Base-by-base conservation (phyloP, 2,113 vertebrate species). In the Neolamprologus ventralis region DNA sequence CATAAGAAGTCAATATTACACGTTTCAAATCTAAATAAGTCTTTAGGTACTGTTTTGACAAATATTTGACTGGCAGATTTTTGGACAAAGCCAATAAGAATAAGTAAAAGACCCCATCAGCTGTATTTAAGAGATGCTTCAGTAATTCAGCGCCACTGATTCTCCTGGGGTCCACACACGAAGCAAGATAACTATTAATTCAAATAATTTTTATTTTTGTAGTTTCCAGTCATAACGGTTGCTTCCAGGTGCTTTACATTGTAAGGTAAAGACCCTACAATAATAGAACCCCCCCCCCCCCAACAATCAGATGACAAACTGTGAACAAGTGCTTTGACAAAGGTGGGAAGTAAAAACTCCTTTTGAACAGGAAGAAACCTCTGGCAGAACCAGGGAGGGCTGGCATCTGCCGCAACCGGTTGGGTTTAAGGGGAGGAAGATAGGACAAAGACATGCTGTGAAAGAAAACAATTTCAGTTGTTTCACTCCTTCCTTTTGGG, bases 231-330 rank as follows among this genome's bases (percentile, higher is more conserved):
- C 60, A 65, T 37, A 65, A 37, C 6, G 2, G 33, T 5, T 65
- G 33, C 33, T 21, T 65, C 6, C 60, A 65, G 10, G 33, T 7
- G 19, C 19, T 37, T 65, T 37, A 65, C 60, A n/a, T 37, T 65
- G 19, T 65, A 37, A 65, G 60, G 33, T 65, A 65, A 65, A 65
- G 19, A 12, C 10, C 7, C 33, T 65, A 21, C 60, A 65, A 35
- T 65, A 37, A 65, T 37, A 65, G 10, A 0, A 3, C 31, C 4
- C 13, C 3, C n/a, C n/a, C n/a, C 31, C 0, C 6, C 26, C 3
- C 28, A 19, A 33, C 28, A 19, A 33, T 19, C 28, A 63, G 16
- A 63, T 63, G 5, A 33, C 16, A 33, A 63, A 63, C 28, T 35
- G 6, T 63, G 58, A 33, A 63, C 9, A 63, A 11, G 58, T 35